phyloP scores from a whole-genome alignment of 1,140 invertebrate species.

The Brachystomella parvula region DNA sequence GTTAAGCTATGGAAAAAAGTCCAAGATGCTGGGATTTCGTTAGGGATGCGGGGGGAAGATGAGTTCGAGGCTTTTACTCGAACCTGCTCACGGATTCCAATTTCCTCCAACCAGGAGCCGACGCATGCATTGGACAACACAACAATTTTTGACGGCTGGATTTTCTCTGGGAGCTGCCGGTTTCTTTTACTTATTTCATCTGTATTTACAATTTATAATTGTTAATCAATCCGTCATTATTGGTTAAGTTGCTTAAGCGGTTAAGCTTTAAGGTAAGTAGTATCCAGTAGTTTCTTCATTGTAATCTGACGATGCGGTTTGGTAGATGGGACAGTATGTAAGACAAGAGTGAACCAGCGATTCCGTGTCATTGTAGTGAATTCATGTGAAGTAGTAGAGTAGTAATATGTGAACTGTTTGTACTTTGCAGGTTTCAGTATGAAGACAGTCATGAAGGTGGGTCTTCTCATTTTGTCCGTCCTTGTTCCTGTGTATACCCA shows the following conservation, averaged over 20 bases:
- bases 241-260: neutral
- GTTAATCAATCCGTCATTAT: neutral
- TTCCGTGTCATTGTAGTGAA: neutral
- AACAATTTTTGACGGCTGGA: neutral
- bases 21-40: too few species aligned
- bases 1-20: too few species aligned
- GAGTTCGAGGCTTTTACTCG: too few species aligned
- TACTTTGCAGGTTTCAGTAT: neutral
- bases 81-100: too few species aligned
- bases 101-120: neutral
- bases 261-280: neutral
- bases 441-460: neutral
- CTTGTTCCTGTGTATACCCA: constrained; percentile 8
- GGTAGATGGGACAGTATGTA: too few species aligned
- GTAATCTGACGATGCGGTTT: neutral
- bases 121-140: constrained; percentile 3
- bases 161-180: neutral
- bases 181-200: neutral
- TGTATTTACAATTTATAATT: neutral
- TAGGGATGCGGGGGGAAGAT: too few species aligned
- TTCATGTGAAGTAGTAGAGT: neutral
- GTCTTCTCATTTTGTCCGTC: neutral
- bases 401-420: neutral
- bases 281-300: neutral
- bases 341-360: too few species aligned